These are phyloP conservation scores for Numida meleagris DNA, from an alignment of 2,113 vertebrate species.

Conservation along the genomic window DNA sequence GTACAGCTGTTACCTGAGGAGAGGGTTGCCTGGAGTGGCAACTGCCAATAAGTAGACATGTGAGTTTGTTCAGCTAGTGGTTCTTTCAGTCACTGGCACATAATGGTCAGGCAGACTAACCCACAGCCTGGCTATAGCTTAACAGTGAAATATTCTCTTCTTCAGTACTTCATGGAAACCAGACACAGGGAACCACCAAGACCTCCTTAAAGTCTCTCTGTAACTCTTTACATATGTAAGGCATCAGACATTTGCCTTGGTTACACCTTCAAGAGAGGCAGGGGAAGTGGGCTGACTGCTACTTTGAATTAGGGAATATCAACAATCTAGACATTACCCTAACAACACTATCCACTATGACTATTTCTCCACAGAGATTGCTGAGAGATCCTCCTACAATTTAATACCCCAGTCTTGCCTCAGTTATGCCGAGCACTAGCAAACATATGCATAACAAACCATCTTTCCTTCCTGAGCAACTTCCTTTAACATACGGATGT, in stretches of 20 bases:
- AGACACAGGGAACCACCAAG: background rate
- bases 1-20: accelerated
- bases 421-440: background rate
- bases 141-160: background rate
- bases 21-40: background rate
- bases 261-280: background rate
- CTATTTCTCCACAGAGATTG: background rate
- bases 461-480: constrained; percentile 10
- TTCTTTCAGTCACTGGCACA: background rate
- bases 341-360: background rate
- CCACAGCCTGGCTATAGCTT: background rate
- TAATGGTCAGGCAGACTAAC: background rate
- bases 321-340: background rate
- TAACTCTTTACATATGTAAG: background rate
- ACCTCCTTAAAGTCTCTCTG: background rate
- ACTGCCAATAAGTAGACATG: background rate
- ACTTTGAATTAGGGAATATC: background rate
- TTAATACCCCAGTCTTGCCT: background rate
- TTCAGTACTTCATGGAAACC: background rate
- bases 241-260: background rate
- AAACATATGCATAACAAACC: background rate
- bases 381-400: background rate
- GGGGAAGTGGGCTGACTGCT: background rate
- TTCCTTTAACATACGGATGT: constrained; percentile 4
- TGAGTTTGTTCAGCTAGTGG: background rate